Evolutionary conservation across 1,140 invertebrate species (phyloP).

Genomic region (Aethina tumida): DNA sequence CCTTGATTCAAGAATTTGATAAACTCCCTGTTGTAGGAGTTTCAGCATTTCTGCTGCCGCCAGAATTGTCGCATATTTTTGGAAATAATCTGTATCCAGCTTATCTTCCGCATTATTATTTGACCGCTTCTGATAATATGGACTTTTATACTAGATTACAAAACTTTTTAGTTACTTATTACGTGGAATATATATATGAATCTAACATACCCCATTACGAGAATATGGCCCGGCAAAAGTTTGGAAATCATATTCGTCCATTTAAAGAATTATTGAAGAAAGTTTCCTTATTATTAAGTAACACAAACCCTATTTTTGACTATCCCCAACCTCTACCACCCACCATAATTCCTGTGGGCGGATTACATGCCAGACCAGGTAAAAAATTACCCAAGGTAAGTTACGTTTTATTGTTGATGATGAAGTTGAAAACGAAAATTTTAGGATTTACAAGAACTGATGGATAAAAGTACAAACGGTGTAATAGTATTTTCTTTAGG

Average conservation of each 20-base stretch:
- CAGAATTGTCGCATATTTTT: neutral
- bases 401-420: too few relatives aligned
- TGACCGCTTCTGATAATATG: constrained; percentile 41
- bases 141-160: constrained; percentile 33
- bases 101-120: constrained; percentile 32
- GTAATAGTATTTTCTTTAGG: constrained; percentile 43
- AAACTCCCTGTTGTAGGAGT: constrained; percentile 2
- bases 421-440: constrained; percentile 23
- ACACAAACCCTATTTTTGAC: neutral
- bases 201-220: neutral
- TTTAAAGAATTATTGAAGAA: too few relatives aligned
- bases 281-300: constrained; percentile 3
- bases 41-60: constrained; percentile 5
- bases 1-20: constrained; percentile 5
- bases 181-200: neutral
- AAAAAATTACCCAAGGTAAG: too few relatives aligned
- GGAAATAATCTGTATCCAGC: constrained; percentile 34
- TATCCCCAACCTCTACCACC: too few relatives aligned
- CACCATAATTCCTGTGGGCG: neutral
- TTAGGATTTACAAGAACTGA: constrained; percentile 36
- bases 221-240: neutral
- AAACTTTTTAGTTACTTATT: constrained; percentile 22
- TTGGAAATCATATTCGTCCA: too few relatives aligned
- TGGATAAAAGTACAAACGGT: constrained; percentile 38
- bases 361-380: neutral